A percentile compares a stretch with the other conserved stretches of the same genome.
Conservation (phyloP, 2,888 invertebrate genomes). For the Hydriomena furcata region DNA sequence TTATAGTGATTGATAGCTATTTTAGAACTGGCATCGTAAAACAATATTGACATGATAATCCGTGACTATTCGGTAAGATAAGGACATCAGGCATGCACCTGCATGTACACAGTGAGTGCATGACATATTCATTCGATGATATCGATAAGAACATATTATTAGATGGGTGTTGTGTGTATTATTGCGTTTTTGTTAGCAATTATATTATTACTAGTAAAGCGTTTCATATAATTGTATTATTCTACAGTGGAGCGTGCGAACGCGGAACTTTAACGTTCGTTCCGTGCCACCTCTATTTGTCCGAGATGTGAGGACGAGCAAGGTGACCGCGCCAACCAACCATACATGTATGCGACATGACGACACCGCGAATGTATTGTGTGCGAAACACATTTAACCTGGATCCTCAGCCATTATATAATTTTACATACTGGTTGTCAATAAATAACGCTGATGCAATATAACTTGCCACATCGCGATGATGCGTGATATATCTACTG, state of each 20-base stretch:
- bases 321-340: slow-evolving; percentile 68
- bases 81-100: too few species aligned
- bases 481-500: slow-evolving; percentile 10
- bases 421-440: slow-evolving; percentile 13
- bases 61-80: too few species aligned
- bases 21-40: too few species aligned
- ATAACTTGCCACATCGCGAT: slow-evolving; percentile 11
- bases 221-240: slow-evolving; percentile 20
- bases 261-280: slow-evolving; percentile 60
- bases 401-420: slow-evolving; percentile 21
- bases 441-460: slow-evolving; percentile 21
- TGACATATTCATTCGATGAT: neutral
- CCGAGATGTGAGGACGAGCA: slow-evolving; percentile 75
- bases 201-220: slow-evolving; percentile 8
- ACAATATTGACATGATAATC: too few species aligned
- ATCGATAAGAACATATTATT: neutral
- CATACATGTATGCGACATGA: slow-evolving; percentile 37
- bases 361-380: slow-evolving; percentile 32
- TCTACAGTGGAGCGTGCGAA: slow-evolving; percentile 41
- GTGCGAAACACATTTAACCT: slow-evolving; percentile 24
- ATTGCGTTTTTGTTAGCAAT: slow-evolving; percentile 2
- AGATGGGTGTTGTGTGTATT: slow-evolving; percentile 1
- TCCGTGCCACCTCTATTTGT: slow-evolving; percentile 70
- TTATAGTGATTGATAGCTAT: too few species aligned
- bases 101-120: too few species aligned